Evolutionary conservation across 2,113 vertebrate species (phyloP), one percentile per base, ranked within the genome.

Genomic region (Notothenia coriiceps): DNA sequence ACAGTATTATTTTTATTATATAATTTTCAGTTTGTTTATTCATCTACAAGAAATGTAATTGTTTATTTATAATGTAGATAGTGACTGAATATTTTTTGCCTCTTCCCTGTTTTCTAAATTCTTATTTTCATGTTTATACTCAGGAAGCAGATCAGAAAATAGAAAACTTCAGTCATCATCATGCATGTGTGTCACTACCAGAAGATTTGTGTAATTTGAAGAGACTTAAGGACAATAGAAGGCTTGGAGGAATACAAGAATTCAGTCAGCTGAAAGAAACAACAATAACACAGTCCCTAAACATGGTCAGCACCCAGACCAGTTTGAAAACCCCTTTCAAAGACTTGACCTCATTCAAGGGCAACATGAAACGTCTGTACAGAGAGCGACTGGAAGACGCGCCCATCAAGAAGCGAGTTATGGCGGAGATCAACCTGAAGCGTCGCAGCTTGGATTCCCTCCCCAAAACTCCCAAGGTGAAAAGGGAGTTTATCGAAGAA

Each of bases 401-500:
- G 11, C 98, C 98, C 1, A 92, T 96, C 92, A 95, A 99, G 96
- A 95, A 99, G 94, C 91, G 95, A 1, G 86, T 96, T 74, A 96
- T 98, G 94, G 97, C 96, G 0, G 98, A 98, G 88, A 95, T 95
- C 83, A 96, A 97, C 46, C 80, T 96, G 64, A 97, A 94, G 86
- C 95, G 95, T 14, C 96, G 96, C 77, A 91, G 93, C 54, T 83
- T 94, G 85, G 95, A 96, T 8, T 90, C 93, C 47, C 68, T 95
- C 60, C 94, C 93, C 72, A 97, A 96, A 85, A 88, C 95, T 75
- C 94, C 95, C 25, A 94, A 95, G 25, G 97, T 99, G 82, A 99
- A 99, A 93, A 95, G 96, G 89, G 98, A 99, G 80, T 95, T 94
- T 44, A 52, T 91, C 49, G 97, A 99, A 6, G 96, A 97, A 10